phyloP scores from a whole-genome alignment of 2,797 vertebrate genomes.

The Trachops cirrhosus region DNA sequence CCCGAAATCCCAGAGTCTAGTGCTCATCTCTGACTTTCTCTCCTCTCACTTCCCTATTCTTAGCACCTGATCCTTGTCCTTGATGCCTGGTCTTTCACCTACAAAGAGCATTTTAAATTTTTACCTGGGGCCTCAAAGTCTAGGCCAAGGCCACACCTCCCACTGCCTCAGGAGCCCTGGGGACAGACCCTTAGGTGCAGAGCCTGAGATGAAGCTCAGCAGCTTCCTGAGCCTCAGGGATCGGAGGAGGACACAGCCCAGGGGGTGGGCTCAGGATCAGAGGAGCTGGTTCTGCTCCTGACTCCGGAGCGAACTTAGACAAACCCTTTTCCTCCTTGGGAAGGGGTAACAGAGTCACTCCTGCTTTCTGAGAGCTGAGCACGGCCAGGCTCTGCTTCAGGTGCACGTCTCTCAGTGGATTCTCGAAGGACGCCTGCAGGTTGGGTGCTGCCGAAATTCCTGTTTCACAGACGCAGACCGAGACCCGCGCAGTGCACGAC shows the following conservation, averaged over 20 bases:
- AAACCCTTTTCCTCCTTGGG: neutral
- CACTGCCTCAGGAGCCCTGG: neutral
- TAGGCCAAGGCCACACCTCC: neutral
- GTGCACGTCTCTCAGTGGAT: fast-evolving
- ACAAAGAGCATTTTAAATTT: neutral
- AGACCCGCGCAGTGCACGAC: neutral
- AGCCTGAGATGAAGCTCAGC: neutral
- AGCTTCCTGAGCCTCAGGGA: neutral
- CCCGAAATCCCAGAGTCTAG: neutral
- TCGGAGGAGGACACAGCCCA: neutral
- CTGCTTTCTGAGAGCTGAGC: neutral
- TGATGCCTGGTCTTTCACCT: neutral
- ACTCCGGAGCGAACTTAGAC: neutral
- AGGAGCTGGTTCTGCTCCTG: neutral
- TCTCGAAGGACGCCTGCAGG: fast-evolving
- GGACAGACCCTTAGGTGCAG: neutral
- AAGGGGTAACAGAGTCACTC: neutral
- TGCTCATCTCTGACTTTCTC: neutral
- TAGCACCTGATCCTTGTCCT: neutral
- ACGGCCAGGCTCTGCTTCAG: neutral
- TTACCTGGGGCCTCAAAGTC: neutral
- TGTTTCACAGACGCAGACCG: neutral
- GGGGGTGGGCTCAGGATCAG: neutral
- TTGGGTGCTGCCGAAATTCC: neutral
- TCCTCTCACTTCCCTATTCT: neutral